These are phyloP conservation scores for Pampusana beccarii DNA, from an alignment of 2,113 vertebrate species.

Conservation along the genomic window DNA sequence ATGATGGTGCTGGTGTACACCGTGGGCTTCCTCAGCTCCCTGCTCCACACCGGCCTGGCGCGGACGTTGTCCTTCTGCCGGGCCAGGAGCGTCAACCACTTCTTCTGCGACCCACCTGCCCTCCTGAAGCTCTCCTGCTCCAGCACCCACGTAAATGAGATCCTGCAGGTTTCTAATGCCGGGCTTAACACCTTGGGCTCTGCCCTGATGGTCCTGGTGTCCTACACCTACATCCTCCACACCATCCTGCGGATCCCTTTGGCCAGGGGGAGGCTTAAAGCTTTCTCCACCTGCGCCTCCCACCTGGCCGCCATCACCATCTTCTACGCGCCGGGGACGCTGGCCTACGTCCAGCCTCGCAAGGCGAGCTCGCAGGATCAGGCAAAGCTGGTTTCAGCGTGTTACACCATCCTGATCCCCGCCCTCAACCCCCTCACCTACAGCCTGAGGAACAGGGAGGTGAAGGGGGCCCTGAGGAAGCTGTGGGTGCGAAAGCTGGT, in stretches of 20 bases:
- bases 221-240: conserved; percentile 42
- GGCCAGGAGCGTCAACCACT: conserved; percentile 45
- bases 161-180: not conserved
- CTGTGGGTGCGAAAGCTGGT: not conserved
- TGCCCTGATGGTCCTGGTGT: conserved; percentile 42
- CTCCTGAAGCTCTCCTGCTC: conserved; percentile 57
- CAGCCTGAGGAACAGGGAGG: not conserved
- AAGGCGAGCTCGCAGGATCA: not conserved
- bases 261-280: not conserved
- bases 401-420: conserved; percentile 21
- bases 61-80: conserved; percentile 54
- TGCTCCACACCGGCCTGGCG: not conserved
- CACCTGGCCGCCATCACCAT: not conserved
- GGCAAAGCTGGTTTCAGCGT: not conserved
- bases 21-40: conserved; percentile 8
- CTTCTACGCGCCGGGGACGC: not conserved
- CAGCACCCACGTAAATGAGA: not conserved
- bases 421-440: too few species aligned
- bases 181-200: not conserved
- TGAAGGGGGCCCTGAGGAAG: not conserved
- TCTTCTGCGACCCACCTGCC: conserved; percentile 62
- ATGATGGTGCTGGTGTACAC: conserved; percentile 1
- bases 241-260: not conserved
- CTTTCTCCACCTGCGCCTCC: not conserved
- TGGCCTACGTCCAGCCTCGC: not conserved